These are phyloP conservation scores for Crossaster papposus DNA, from an alignment of 53 echinoderm and acorn worm genomes.

Conservation along the genomic window DNA sequence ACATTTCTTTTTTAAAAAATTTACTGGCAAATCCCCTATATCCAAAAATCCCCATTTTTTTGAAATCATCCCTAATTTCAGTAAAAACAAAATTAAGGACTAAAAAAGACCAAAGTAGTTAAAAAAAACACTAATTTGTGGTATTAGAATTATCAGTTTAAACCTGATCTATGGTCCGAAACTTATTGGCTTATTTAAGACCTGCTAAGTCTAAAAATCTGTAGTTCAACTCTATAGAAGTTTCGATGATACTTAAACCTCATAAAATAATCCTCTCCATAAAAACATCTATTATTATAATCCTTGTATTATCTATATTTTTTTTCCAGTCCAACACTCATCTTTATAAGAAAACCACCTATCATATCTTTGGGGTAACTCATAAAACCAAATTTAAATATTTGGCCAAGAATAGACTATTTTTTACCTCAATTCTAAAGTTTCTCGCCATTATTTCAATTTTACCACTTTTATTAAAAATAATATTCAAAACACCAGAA, in stretches of 20 bases:
- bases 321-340: neutral
- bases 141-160: constrained; percentile 63
- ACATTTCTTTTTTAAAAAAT: too few relatives aligned
- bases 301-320: constrained; percentile 31
- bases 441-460: constrained; percentile 18
- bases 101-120: constrained; percentile 68
- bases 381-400: neutral
- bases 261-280: constrained; percentile 8
- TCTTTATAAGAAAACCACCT: neutral
- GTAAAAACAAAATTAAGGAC: too few relatives aligned
- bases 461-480: neutral
- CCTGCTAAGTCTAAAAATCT: constrained; percentile 73
- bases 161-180: constrained; percentile 65
- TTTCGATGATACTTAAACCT: constrained; percentile 60
- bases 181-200: constrained; percentile 59
- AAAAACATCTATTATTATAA: constrained; percentile 43
- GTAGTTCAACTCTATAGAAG: constrained; percentile 77
- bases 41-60: too few relatives aligned
- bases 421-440: constrained; percentile 38
- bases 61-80: too few relatives aligned
- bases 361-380: neutral
- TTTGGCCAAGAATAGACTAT: neutral
- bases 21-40: too few relatives aligned
- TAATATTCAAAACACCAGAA: neutral
- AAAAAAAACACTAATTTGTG: constrained; percentile 73